A percentile compares a stretch with the other conserved stretches of the same genome.
These are phyloP conservation scores for Campodea augens DNA, from an alignment of 1,140 invertebrate species.

Conservation along the genomic window DNA sequence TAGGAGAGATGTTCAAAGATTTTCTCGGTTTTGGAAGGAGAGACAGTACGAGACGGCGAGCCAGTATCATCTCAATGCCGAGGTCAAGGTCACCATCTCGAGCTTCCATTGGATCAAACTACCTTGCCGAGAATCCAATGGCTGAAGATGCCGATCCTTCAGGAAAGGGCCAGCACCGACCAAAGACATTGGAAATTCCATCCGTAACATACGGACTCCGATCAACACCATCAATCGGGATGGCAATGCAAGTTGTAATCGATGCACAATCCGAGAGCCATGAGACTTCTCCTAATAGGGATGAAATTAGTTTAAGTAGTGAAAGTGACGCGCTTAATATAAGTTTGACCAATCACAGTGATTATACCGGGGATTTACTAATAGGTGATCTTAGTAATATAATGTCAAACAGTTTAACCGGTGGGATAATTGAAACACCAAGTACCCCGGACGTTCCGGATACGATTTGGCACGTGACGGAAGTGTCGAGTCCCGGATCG, in stretches of 20 bases:
- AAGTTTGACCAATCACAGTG: not conserved
- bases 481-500: not conserved
- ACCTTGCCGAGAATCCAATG: not conserved
- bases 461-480: not conserved
- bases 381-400: not conserved
- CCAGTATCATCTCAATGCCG: not conserved
- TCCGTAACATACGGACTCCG: not conserved
- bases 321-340: too few relatives aligned
- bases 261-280: not conserved
- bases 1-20: not conserved
- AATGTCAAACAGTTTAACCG: not conserved
- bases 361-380: not conserved
- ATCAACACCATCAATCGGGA: not conserved
- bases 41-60: not conserved
- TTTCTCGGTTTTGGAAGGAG: not conserved
- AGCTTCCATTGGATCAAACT: not conserved
- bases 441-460: constrained; percentile 1
- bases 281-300: not conserved
- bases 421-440: not conserved
- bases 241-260: not conserved
- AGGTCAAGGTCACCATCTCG: not conserved
- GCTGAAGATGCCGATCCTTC: not conserved
- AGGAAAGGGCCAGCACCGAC: not conserved
- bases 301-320: not conserved
- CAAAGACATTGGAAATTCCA: not conserved